Percentiles rank a stretch among this genome's conserved stretches.
Evolutionary conservation across 2,888 invertebrate species (phyloP).

Genomic region (Ptilodon capucinus): DNA sequence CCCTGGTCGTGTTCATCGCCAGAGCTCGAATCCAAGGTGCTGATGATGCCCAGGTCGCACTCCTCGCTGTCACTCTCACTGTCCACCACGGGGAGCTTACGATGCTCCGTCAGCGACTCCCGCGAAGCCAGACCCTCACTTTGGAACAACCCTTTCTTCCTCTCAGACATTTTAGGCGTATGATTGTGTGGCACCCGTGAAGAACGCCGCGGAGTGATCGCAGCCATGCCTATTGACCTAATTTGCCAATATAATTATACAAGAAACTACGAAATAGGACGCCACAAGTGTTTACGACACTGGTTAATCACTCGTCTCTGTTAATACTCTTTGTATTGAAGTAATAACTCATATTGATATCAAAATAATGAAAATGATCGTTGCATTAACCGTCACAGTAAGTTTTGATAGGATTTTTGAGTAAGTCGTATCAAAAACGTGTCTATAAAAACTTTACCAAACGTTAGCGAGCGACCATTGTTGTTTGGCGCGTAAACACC

Average conservation of each 20-base stretch:
- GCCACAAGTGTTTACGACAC: slow-evolving; percentile 28
- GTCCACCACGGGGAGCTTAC: slow-evolving; percentile 68
- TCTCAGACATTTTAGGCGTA: slow-evolving; percentile 84
- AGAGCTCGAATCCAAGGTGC: slow-evolving; percentile 78
- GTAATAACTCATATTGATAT: slow-evolving; percentile 16
- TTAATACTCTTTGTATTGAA: slow-evolving; percentile 10
- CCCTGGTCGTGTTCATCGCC: slow-evolving; percentile 68
- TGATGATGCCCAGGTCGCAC: slow-evolving; percentile 82
- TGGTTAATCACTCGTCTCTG: slow-evolving; percentile 21
- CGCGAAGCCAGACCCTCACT: slow-evolving; percentile 43
- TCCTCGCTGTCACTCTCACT: slow-evolving; percentile 78
- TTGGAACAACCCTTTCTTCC: slow-evolving; percentile 85
- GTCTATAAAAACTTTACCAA: slow-evolving; percentile 41
- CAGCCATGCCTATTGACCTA: slow-evolving; percentile 52
- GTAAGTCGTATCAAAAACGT: slow-evolving; percentile 39
- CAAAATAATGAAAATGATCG: slow-evolving; percentile 1
- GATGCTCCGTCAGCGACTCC: slow-evolving; percentile 69
- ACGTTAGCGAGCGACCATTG: slow-evolving; percentile 65
- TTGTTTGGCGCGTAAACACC: slow-evolving; percentile 82
- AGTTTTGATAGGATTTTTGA: slow-evolving; percentile 18
- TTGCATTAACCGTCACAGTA: slow-evolving; percentile 11
- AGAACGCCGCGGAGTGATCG: slow-evolving; percentile 69
- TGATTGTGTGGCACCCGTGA: slow-evolving; percentile 62
- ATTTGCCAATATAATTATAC: slow-evolving; percentile 31
- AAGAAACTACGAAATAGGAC: slow-evolving; percentile 34